phyloP scores from a whole-genome alignment of 2,797 vertebrate species.

The Pipistrellus nathusii region DNA sequence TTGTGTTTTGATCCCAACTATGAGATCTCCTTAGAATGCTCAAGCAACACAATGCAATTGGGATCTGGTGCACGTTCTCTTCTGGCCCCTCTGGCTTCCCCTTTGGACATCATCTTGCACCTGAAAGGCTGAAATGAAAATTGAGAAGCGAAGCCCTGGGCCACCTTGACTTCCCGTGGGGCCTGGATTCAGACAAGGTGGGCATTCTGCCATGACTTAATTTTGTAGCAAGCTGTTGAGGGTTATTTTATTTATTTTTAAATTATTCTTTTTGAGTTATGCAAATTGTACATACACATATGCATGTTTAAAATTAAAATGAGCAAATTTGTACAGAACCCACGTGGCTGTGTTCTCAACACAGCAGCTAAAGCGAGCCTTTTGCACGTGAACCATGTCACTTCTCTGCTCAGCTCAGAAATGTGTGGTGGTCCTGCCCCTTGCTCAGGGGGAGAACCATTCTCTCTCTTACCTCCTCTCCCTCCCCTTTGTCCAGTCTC shows the following conservation, averaged over 20 bases:
- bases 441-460: not conserved
- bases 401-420: not conserved
- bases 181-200: not conserved
- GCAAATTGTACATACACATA: not conserved
- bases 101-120: not conserved
- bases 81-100: not conserved
- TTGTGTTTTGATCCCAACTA: not conserved
- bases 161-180: not conserved
- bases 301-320: conserved; percentile 35
- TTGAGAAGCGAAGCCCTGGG: not conserved
- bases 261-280: not conserved
- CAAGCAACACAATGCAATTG: not conserved
- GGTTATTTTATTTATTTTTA: not conserved
- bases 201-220: not conserved
- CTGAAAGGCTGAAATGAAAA: conserved; percentile 13
- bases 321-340: not conserved
- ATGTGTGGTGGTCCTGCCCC: not conserved
- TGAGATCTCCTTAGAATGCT: not conserved
- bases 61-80: not conserved
- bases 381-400: not conserved
- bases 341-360: not conserved
- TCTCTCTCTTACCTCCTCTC: not conserved
- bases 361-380: not conserved
- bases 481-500: too few relatives aligned
- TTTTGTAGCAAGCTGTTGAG: conserved; percentile 5